Evolutionary conservation across 1,140 invertebrate species (phyloP), one percentile per base, ranked within the genome.

Genomic region (Philotrypesis tridentata): DNA sequence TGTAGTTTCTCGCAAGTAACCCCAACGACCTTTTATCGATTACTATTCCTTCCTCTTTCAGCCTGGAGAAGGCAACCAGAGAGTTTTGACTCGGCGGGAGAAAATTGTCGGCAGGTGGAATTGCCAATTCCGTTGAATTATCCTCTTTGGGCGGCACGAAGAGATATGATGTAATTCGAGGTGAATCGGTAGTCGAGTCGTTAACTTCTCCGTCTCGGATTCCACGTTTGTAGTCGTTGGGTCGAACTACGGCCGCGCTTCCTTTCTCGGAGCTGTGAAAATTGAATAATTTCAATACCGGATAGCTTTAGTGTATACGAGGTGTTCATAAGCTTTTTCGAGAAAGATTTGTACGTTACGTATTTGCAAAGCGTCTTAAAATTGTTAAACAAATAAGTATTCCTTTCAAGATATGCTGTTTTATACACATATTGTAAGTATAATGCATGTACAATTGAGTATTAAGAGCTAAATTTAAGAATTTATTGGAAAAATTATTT

Each of bases 1-100:
- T 82, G 60, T 85, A 86, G 63, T 31, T 82, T 21, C 65, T 76
- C 0, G 79, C 82, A 23, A 84, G 84, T 9, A 65, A 5, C 2
- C 8, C 21, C 1, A 0, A 60, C 3, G 11, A 63, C 23, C 78
- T 79, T 29, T 79, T 79, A 40, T 79, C 78, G 2, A 27, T 65
- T 0, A 25, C 61, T 3, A 9, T 5, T 37, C 23, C n/a, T 14
- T 43, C 8, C 23, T 25, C 61, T 14, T 65, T 25, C 23, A 65
- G 11, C 27, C 14, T 79, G 3, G 48, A 55, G 63, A 78, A 78
- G 0, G 17, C 2, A 40, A n/a, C 14, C 48, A 21, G 27, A 4
- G 77, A 29, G 9, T 73, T 79, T 37, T 55, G 27, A 48, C 25
- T 71, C 2, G 77, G 78, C 7, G 70, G 33, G 29, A 61, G 31